Evolutionary conservation across 1,140 invertebrate genomes (phyloP).

Genomic region (Panonychus citri): DNA sequence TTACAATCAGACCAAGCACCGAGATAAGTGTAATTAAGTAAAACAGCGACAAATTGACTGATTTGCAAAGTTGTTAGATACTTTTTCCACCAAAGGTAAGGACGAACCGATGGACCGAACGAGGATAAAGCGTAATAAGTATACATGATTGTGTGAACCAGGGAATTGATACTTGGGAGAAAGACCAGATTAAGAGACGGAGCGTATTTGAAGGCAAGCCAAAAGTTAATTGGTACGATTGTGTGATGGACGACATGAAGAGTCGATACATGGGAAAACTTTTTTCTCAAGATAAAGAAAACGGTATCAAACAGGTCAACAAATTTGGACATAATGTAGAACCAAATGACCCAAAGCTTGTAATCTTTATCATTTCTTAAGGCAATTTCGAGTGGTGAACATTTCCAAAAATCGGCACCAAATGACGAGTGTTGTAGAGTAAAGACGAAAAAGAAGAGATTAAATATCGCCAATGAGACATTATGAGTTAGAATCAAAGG

Average conservation of each 20-base stretch:
- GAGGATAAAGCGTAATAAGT: slow-evolving; percentile 31
- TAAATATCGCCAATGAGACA: slow-evolving; percentile 17
- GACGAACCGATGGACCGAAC: slow-evolving; percentile 28
- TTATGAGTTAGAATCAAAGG: slow-evolving; percentile 52
- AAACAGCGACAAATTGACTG: slow-evolving; percentile 16
- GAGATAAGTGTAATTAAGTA: background rate
- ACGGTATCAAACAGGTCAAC: slow-evolving; percentile 19
- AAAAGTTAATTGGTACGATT: slow-evolving; percentile 21
- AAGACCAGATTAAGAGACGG: background rate
- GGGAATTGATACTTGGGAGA: slow-evolving; percentile 29
- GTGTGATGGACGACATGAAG: slow-evolving; percentile 69
- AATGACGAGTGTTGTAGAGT: background rate
- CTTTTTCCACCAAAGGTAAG: slow-evolving; percentile 34
- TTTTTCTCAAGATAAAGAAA: slow-evolving; percentile 70
- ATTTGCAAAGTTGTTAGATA: slow-evolving; percentile 32
- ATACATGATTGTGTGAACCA: slow-evolving; percentile 36
- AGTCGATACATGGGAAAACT: slow-evolving; percentile 60
- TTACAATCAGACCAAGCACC: background rate
- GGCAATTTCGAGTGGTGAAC: slow-evolving; percentile 1
- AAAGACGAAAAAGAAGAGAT: slow-evolving; percentile 4
- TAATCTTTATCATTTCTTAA: slow-evolving; percentile 24
- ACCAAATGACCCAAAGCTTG: slow-evolving; percentile 20
- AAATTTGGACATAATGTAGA: slow-evolving; percentile 7
- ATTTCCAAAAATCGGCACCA: slow-evolving; percentile 7
- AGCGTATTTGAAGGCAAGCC: slow-evolving; percentile 7